Conservation (phyloP, 1,140 invertebrate species). For the Zaprionus tsacasi region DNA sequence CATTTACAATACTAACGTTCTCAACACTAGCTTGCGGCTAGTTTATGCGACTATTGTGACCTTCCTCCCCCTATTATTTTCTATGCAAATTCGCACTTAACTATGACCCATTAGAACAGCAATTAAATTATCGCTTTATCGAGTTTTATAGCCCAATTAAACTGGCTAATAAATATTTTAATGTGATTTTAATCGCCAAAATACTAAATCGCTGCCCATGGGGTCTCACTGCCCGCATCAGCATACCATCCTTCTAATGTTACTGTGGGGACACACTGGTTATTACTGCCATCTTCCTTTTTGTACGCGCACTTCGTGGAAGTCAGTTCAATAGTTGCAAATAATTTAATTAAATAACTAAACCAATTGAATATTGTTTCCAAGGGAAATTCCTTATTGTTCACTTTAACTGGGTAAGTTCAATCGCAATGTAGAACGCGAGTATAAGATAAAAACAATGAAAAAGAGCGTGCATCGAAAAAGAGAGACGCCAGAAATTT, state of each 20-base stretch:
- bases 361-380: neutral
- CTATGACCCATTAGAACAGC: neutral
- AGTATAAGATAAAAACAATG: neutral
- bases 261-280: neutral
- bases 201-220: neutral
- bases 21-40: neutral
- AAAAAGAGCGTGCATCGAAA: neutral
- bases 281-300: neutral
- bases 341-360: neutral
- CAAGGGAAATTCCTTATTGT: neutral
- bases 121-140: neutral
- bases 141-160: neutral
- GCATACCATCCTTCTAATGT: neutral
- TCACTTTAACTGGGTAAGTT: slow-evolving; percentile 24
- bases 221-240: neutral
- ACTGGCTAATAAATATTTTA: neutral
- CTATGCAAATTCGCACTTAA: neutral
- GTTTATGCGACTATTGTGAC: neutral
- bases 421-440: neutral
- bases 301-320: neutral
- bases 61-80: neutral
- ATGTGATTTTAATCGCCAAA: neutral
- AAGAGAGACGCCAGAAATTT: slow-evolving; percentile 2
- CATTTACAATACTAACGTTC: neutral
- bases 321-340: neutral